Percentiles rank a stretch among this genome's conserved stretches.
Conservation (phyloP, 2,797 vertebrate species). For the Bryconaethiops microstoma region DNA sequence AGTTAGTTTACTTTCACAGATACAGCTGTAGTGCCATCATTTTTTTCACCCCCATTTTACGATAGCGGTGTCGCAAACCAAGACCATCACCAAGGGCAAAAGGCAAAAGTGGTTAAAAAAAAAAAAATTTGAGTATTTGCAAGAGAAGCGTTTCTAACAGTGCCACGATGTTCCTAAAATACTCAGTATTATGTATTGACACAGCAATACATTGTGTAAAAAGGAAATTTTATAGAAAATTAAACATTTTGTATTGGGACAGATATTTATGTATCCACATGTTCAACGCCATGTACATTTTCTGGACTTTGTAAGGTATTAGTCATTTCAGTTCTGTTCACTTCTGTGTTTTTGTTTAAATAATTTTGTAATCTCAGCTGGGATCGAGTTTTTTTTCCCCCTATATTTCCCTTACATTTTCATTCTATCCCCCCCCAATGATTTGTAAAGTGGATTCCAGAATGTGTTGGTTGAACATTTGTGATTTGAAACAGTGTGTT, state of each 20-base stretch:
- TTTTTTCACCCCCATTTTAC: conserved; percentile 32
- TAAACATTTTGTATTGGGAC: conserved; percentile 67
- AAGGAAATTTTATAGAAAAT: conserved; percentile 59
- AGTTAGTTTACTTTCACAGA: conserved; percentile 68
- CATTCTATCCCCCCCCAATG: conserved; percentile 4
- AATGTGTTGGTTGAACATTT: conserved; percentile 58
- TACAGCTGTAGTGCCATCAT: conserved; percentile 68
- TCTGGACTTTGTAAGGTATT: conserved; percentile 51
- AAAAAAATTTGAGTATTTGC: conserved; percentile 37
- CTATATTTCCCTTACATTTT: conserved; percentile 48
- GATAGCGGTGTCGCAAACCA: conserved; percentile 59
- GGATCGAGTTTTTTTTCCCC: conserved; percentile 50
- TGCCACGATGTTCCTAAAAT: conserved; percentile 54
- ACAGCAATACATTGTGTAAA: conserved; percentile 78
- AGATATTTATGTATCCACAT: conserved; percentile 67
- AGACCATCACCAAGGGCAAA: conserved; percentile 61
- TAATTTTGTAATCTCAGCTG: conserved; percentile 56
- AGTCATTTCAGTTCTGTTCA: conserved; percentile 51
- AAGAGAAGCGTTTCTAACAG: conserved; percentile 38
- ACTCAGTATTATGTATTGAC: conserved; percentile 80
- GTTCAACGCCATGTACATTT: conserved; percentile 51
- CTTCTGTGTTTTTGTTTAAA: conserved; percentile 49
- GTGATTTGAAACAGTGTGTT: conserved; percentile 46
- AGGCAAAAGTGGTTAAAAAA: conserved; percentile 41
- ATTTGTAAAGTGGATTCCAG: conserved; percentile 42